These are phyloP conservation scores for Diaprepes abbreviatus DNA, from an alignment of 2,888 invertebrate species.

Conservation along the genomic window DNA sequence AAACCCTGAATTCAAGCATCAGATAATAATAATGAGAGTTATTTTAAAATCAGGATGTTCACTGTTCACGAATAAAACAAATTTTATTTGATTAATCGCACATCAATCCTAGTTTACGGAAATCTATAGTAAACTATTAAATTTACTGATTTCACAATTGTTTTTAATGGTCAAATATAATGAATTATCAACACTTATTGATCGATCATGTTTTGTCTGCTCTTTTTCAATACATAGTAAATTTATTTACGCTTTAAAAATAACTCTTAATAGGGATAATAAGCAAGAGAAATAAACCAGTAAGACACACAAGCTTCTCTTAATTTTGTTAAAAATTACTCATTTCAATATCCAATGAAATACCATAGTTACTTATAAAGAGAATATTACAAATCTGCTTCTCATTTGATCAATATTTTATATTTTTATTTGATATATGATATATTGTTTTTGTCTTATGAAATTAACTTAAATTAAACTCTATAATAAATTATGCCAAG, in stretches of 20 bases:
- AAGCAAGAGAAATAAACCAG: too few relatives aligned
- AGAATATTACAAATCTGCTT: too few relatives aligned
- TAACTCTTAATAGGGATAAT: too few relatives aligned
- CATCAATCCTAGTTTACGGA: constrained; percentile 23
- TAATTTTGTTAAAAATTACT: too few relatives aligned
- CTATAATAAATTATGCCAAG: not conserved
- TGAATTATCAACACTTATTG: not conserved
- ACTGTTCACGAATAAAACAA: constrained; percentile 33
- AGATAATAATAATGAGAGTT: constrained; percentile 40
- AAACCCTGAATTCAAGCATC: constrained; percentile 36
- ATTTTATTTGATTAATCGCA: constrained; percentile 41
- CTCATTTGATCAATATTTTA: too few relatives aligned
- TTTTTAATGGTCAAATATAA: not conserved
- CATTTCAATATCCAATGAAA: too few relatives aligned
- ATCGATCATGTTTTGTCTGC: not conserved
- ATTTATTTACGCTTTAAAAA: not conserved
- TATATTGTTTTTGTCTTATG: too few relatives aligned
- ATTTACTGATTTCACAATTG: constrained; percentile 7
- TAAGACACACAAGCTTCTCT: too few relatives aligned
- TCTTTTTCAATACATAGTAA: not conserved
- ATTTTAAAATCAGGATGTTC: constrained; percentile 45
- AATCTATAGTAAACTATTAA: constrained; percentile 28
- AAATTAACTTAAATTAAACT: too few relatives aligned
- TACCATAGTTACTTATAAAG: too few relatives aligned
- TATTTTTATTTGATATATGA: too few relatives aligned